phyloP scores from a whole-genome alignment of 2,888 invertebrate species.

The Pachymerium ferrugineum region DNA sequence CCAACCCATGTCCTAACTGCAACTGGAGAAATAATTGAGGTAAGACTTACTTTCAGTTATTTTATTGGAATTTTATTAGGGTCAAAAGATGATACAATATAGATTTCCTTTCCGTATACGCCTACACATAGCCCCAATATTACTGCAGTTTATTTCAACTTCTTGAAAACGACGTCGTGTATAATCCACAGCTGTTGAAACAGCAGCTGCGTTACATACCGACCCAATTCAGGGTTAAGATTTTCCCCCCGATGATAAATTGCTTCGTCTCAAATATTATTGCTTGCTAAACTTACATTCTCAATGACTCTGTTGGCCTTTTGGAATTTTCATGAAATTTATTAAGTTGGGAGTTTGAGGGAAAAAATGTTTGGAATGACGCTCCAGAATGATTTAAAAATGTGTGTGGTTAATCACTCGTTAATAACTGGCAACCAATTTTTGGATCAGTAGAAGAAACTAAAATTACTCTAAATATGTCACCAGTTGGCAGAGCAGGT shows the following conservation, averaged over 20 bases:
- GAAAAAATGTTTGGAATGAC: too few species aligned
- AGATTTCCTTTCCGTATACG: background rate
- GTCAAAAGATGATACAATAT: background rate
- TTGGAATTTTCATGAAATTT: too few species aligned
- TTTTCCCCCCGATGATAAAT: background rate
- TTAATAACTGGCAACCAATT: too few species aligned
- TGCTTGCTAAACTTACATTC: background rate
- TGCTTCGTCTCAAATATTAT: background rate
- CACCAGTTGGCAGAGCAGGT: background rate
- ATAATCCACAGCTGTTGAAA: conserved; percentile 11
- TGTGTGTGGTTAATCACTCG: too few species aligned
- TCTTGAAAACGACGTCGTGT: background rate
- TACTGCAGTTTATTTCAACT: conserved; percentile 17
- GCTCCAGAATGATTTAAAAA: too few species aligned
- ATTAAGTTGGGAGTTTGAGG: too few species aligned
- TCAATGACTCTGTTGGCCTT: too few species aligned
- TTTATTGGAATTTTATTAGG: background rate
- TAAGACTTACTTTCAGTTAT: background rate
- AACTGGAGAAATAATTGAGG: background rate
- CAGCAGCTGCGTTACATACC: background rate
- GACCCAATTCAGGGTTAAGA: background rate
- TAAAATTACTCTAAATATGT: too few species aligned
- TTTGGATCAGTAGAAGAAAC: too few species aligned
- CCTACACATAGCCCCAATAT: background rate
- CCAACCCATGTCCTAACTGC: background rate